These are phyloP conservation scores for Pemphigus obesinymphae DNA, from an alignment of 1,140 invertebrate species.

Conservation along the genomic window DNA sequence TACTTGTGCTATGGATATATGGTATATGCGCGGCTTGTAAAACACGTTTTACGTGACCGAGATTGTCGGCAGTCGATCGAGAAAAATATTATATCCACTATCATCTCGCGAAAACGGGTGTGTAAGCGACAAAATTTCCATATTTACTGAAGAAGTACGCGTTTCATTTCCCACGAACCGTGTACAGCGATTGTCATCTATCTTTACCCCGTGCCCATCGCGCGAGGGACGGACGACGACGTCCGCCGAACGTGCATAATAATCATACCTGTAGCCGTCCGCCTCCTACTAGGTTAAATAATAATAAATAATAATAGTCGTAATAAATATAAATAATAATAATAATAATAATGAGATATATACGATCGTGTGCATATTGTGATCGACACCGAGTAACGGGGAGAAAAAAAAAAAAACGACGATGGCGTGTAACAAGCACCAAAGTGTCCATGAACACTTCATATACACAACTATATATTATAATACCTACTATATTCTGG, in stretches of 20 bases:
- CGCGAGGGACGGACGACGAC: neutral
- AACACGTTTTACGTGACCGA: conserved; percentile 36
- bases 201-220: neutral
- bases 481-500: no score
- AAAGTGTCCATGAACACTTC: no score
- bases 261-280: no score
- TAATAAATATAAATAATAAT: no score
- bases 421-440: no score
- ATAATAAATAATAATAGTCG: no score
- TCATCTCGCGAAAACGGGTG: conserved; percentile 34
- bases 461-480: no score
- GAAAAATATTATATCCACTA: conserved; percentile 33
- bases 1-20: neutral
- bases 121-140: conserved; percentile 35
- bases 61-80: conserved; percentile 35
- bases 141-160: conserved; percentile 14
- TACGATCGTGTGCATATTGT: no score
- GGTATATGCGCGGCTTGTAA: conserved; percentile 12
- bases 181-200: conserved; percentile 35
- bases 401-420: no score
- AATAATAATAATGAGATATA: no score
- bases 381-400: no score
- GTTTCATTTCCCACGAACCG: conserved; percentile 37
- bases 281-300: no score
- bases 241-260: neutral